These are phyloP conservation scores for Cerastoderma edule DNA, from an alignment of 2,888 invertebrate species.

Conservation along the genomic window DNA sequence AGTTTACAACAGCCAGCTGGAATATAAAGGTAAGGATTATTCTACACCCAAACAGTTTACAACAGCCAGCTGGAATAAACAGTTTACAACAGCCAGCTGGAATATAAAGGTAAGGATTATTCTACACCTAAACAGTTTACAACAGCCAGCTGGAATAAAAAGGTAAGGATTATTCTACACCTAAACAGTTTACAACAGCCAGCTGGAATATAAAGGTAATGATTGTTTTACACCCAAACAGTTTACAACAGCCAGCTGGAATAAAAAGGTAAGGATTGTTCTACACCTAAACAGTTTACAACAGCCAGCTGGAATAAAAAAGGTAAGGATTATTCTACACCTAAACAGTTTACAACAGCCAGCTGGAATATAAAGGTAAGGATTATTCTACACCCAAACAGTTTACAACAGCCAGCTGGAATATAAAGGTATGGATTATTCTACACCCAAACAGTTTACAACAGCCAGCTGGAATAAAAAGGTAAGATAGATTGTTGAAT, in stretches of 20 bases:
- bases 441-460: slow-evolving; percentile 67
- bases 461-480: slow-evolving; percentile 83
- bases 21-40: slow-evolving; percentile 81
- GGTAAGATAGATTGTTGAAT: too few relatives aligned
- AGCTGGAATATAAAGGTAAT: slow-evolving; percentile 83
- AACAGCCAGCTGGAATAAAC: slow-evolving; percentile 82
- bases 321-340: too few relatives aligned
- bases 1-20: slow-evolving; percentile 80
- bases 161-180: too few relatives aligned
- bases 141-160: slow-evolving; percentile 82
- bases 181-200: slow-evolving; percentile 72
- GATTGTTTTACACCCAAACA: too few relatives aligned
- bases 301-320: slow-evolving; percentile 83
- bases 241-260: slow-evolving; percentile 81
- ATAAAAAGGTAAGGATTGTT: slow-evolving; percentile 80
- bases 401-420: slow-evolving; percentile 81
- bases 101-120: slow-evolving; percentile 81
- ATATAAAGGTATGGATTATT: slow-evolving; percentile 78
- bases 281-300: slow-evolving; percentile 68
- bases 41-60: slow-evolving; percentile 69
- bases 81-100: slow-evolving; percentile 81
- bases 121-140: slow-evolving; percentile 69
- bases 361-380: slow-evolving; percentile 82
- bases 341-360: slow-evolving; percentile 72
- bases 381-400: too few relatives aligned